phyloP scores from a whole-genome alignment of 1,140 invertebrate genomes.

The Meloidogyne exigua region DNA sequence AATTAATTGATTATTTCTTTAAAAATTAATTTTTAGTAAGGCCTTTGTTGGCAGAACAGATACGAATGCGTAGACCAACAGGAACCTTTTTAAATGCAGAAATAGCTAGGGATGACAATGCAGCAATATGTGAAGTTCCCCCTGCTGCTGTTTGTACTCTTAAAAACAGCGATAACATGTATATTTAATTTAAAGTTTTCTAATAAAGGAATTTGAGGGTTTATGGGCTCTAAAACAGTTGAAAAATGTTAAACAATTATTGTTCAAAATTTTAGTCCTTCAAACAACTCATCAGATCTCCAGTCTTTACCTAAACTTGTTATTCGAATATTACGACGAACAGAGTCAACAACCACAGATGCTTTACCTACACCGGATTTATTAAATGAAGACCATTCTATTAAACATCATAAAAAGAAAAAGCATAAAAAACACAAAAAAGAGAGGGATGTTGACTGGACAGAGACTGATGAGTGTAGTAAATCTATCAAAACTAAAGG shows the following conservation, averaged over 20 bases:
- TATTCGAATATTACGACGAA: constrained; percentile 22
- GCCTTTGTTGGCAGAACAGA: not conserved
- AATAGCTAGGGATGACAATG: constrained; percentile 19
- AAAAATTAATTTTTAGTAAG: not conserved
- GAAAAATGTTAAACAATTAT: not conserved
- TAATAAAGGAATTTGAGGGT: too few relatives aligned
- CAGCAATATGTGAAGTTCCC: constrained; percentile 18
- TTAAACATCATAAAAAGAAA: constrained; percentile 24
- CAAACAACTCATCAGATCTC: not conserved
- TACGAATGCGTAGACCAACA: constrained; percentile 3
- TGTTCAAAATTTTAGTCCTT: not conserved
- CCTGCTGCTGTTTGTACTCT: constrained; percentile 17
- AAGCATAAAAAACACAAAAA: constrained; percentile 29
- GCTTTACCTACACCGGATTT: not conserved
- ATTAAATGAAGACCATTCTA: not conserved
- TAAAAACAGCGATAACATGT: not conserved
- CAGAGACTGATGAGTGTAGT: constrained; percentile 5
- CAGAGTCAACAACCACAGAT: constrained; percentile 9
- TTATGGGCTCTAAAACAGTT: not conserved
- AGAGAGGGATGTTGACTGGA: constrained; percentile 30
- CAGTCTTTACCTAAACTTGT: constrained; percentile 29
- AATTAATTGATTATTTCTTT: not conserved
- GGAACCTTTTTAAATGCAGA: constrained; percentile 16
- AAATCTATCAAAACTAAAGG: not conserved
- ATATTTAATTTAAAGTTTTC: too few relatives aligned